phyloP scores from a whole-genome alignment of 2,113 vertebrate genomes.

The Clarias macrocephalus region DNA sequence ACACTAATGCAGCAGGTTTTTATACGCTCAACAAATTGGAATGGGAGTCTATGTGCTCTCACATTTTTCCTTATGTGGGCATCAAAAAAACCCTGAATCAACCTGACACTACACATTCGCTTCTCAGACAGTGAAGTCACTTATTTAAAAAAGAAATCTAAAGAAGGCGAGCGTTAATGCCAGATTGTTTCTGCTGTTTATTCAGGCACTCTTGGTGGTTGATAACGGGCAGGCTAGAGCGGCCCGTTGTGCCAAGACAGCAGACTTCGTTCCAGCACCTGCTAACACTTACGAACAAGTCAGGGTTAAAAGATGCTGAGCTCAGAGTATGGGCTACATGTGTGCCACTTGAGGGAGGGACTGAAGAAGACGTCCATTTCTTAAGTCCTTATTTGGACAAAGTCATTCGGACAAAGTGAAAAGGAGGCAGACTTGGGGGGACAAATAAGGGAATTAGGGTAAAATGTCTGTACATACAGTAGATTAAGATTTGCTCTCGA shows the following conservation, averaged over 20 bases:
- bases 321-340: constrained; percentile 70
- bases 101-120: constrained; percentile 70
- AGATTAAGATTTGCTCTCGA: neutral
- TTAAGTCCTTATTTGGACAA: constrained; percentile 68
- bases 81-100: constrained; percentile 62
- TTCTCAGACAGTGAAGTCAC: constrained; percentile 86
- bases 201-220: constrained; percentile 66
- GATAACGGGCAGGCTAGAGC: constrained; percentile 60
- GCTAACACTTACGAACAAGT: constrained; percentile 70
- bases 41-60: neutral
- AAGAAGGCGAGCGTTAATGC: constrained; percentile 60
- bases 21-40: constrained; percentile 2
- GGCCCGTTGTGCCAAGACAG: constrained; percentile 52
- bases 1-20: constrained; percentile 9
- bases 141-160: constrained; percentile 65
- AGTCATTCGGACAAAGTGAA: constrained; percentile 36
- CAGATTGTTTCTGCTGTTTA: constrained; percentile 76
- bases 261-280: constrained; percentile 76
- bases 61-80: constrained; percentile 79
- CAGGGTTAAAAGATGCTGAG: constrained; percentile 11
- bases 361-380: constrained; percentile 20
- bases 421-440: constrained; percentile 20
- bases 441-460: neutral
- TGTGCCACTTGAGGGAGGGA: constrained; percentile 46
- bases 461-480: neutral